Evolutionary conservation across 2,113 vertebrate genomes (phyloP).

Genomic region (Petaurus breviceps): DNA sequence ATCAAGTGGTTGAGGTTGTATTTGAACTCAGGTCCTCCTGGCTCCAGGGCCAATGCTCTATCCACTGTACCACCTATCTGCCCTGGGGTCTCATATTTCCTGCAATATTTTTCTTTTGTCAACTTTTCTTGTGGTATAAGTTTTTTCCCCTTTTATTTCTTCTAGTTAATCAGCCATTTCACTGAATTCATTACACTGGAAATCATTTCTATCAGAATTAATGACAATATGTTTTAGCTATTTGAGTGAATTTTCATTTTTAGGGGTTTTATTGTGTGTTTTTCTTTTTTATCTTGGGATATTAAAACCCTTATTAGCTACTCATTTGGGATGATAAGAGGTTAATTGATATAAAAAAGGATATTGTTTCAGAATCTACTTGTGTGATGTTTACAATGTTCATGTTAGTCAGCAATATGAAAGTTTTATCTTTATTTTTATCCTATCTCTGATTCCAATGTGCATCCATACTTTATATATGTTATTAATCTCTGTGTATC

Average conservation of each 20-base stretch:
- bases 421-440: not conserved
- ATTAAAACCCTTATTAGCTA: constrained; percentile 1
- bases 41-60: no score
- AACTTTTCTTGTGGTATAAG: not conserved
- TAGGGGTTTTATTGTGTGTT: not conserved
- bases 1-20: no score
- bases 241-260: constrained; percentile 53
- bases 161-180: constrained; percentile 55
- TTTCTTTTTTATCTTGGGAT: constrained; percentile 18
- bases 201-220: constrained; percentile 62
- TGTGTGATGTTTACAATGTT: not conserved
- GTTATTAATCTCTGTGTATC: not conserved
- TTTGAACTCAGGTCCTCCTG: no score
- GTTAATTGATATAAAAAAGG: constrained; percentile 12
- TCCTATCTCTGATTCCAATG: not conserved
- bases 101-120: not conserved
- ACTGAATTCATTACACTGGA: constrained; percentile 51
- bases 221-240: constrained; percentile 57
- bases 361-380: not conserved
- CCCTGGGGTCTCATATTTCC: not conserved
- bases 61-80: no score
- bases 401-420: not conserved
- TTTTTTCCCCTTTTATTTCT: constrained; percentile 33
- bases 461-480: not conserved
- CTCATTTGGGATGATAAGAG: not conserved